Conservation (phyloP, 2,888 invertebrate species). For the Pristionchus maxplancki region DNA sequence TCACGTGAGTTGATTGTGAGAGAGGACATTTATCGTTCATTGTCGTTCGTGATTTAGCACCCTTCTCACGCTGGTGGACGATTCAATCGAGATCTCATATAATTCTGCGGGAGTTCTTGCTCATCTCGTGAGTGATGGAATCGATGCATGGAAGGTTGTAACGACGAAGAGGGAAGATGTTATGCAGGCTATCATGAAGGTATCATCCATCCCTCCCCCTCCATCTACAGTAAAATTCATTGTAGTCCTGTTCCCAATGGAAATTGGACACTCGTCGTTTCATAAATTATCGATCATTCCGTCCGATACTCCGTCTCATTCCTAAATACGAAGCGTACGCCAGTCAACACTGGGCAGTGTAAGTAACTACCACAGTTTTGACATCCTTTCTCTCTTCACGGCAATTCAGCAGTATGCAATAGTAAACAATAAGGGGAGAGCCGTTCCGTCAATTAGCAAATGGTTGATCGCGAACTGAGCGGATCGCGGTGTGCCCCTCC, state of each 20-base stretch:
- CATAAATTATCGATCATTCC: constrained; percentile 96
- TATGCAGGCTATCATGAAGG: constrained; percentile 70
- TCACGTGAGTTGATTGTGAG: constrained; percentile 80
- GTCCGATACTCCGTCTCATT: constrained; percentile 91
- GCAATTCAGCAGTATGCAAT: too few species aligned
- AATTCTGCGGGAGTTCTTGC: constrained; percentile 86
- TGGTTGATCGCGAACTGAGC: too few species aligned
- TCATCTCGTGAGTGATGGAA: constrained; percentile 94
- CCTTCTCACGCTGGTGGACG: constrained; percentile 88
- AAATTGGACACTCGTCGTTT: constrained; percentile 90
- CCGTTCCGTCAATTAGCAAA: too few species aligned
- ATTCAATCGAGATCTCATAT: constrained; percentile 90
- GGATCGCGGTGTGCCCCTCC: too few species aligned
- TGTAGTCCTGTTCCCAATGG: constrained; percentile 90
- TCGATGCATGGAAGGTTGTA: constrained; percentile 85
- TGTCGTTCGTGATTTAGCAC: constrained; percentile 81
- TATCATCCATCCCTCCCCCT: constrained; percentile 34
- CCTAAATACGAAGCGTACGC: constrained; percentile 77
- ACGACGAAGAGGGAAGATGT: constrained; percentile 62
- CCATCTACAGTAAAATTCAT: constrained; percentile 76
- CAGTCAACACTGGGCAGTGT: constrained; percentile 52
- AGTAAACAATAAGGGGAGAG: too few species aligned
- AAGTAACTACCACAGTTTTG: constrained; percentile 83
- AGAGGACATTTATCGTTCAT: neutral
- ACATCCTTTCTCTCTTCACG: too few species aligned